Evolutionary conservation across 2,797 vertebrate genomes (phyloP), one percentile per base, ranked within the genome.

Genomic region (Hydrocynus forskahlii): DNA sequence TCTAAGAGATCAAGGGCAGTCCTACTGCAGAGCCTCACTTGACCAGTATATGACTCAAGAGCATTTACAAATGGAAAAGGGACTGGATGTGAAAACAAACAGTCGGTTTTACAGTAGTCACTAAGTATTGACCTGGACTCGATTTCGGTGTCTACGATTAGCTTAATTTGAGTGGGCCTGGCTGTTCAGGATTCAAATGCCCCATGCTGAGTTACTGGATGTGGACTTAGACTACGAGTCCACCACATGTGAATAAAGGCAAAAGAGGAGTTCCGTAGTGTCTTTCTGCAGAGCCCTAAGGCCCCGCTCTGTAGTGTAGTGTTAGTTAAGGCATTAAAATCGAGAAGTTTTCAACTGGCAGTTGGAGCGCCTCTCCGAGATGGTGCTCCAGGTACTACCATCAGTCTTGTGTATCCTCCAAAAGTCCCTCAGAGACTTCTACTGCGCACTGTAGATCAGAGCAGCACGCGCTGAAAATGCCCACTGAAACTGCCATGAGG

Each of bases 281-380:
- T 86, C 54, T 75, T 78, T 68, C 48, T 9, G 75, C 66, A 60
- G 81, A 59, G 71, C 60, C 73, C 64, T 16, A 55, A 21, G 38
- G 81, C 70, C 21, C 64, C 84, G 86, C 81, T 60, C 48, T 81
- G 81, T 63, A 85, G 85, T 80, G 66, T 68, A 68, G 66, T 68
- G 72, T 85, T 71, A 86, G 87, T 95, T 95, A 95, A 95, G 94
- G 94, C 94, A 93, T 94, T 88, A 85, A 88, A 35, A 92, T 90
- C 35, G 23, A 80, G 73, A 79, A 60, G 60, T 72, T 83, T 75
- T 25, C 81, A 68, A 67, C 66, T 59, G 81, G 77, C 79, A 85
- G 75, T 67, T 35, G 67, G 64, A 64, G 71, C 62, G 57, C 57
- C 75, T 64, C 75, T 55, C 48, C 23, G 14, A 40, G 45, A 76